Percentiles rank a stretch among this genome's conserved stretches.
phyloP scores from a whole-genome alignment of 2,797 vertebrate species.

The Thunnus albacares region DNA sequence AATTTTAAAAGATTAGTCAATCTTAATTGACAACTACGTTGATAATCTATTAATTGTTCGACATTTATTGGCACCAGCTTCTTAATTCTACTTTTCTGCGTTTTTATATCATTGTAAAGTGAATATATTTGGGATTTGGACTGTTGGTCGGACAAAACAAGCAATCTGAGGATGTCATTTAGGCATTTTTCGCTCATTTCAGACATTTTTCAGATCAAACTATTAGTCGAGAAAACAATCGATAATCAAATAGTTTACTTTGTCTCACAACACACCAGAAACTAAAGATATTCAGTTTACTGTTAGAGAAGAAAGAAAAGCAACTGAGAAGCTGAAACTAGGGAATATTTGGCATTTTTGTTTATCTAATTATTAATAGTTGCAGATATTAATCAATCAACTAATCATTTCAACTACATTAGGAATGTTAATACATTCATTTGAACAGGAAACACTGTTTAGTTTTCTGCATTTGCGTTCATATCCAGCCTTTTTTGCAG shows the following conservation, averaged over 20 bases:
- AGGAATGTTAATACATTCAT: background rate
- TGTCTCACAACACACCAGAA: background rate
- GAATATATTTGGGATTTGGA: background rate
- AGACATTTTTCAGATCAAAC: background rate
- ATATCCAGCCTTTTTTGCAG: background rate
- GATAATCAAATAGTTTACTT: background rate
- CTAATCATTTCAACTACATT: background rate
- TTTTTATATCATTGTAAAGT: background rate
- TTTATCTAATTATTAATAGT: background rate
- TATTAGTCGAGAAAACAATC: background rate
- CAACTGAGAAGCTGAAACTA: too few relatives aligned
- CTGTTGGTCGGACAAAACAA: too few relatives aligned
- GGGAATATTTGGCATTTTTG: too few relatives aligned
- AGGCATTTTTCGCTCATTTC: background rate
- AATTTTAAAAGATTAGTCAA: too few relatives aligned
- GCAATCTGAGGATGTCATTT: too few relatives aligned
- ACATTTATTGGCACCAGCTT: background rate
- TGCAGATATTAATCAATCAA: background rate
- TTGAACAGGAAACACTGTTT: background rate
- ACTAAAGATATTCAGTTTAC: background rate
- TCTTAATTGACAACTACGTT: too few relatives aligned
- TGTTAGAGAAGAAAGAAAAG: background rate
- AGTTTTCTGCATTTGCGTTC: background rate
- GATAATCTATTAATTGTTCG: too few relatives aligned
- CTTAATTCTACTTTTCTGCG: background rate